Evolutionary conservation across 2,797 vertebrate species (phyloP), one percentile per base, ranked within the genome.

Genomic region (Onychomys torridus): DNA sequence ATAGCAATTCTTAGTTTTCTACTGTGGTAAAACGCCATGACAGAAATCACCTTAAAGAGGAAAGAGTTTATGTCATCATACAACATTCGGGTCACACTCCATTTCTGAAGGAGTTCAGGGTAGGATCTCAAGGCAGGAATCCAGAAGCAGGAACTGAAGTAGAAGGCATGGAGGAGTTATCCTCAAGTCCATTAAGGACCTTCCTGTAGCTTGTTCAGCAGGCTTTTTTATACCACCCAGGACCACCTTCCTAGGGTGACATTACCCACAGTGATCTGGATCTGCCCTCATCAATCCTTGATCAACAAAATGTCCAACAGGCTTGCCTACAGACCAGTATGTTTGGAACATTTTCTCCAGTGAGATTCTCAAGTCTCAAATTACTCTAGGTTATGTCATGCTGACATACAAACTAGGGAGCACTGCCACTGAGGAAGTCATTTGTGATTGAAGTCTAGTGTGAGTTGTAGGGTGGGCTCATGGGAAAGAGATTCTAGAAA

Each of bases 401-500:
- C 34, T 67, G 83, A 85, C 63, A 52, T n/a, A 52, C 32, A 85
- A 25, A n/a, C 32, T 85, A 49, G 32, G 1, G 63, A 52, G 19
- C 43, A 14, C 32, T 21, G 32, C 12, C 16, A 21, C 21, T 52
- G 69, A 93, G 27, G 29, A 93, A 82, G 67, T 89, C 34, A 37
- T n/a, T 40, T 84, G 59, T 67, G 11, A 94, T 43, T 87, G 4
- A 43, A 75, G 43, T 7, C 29, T 7, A 57, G 10, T 10, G 32
- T 69, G 32, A 46, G 52, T 75, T 92, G 19, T 29, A 67, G 17
- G n/a, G 5, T 65, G 23, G 6, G 46, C 52, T 77, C 59, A 40
- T 82, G 43, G 77, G 89, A 49, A 73, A 91, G 23, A 67, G 55
- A 69, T 75, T 34, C 40, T 92, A 59, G 86, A 92, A 93, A 95